These are phyloP conservation scores for Lagopus leucura DNA, from an alignment of 2,113 vertebrate species.

Conservation along the genomic window DNA sequence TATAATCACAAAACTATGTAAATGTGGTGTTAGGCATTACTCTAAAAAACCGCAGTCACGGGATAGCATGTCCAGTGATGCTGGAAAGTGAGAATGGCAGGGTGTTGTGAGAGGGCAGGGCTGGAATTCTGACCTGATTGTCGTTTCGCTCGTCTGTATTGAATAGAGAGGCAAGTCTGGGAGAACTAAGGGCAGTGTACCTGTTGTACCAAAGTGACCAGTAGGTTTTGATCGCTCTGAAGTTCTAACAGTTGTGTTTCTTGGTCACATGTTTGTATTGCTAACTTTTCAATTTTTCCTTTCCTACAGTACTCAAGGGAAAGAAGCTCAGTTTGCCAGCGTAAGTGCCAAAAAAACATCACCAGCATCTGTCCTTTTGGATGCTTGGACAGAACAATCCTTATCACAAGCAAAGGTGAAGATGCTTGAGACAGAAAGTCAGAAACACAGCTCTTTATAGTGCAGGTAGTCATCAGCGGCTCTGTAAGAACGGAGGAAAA, in stretches of 20 bases:
- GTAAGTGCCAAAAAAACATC: conserved; percentile 90
- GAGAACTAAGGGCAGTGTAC: background rate
- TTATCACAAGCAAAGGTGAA: conserved; percentile 82
- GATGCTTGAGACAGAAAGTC: conserved; percentile 92
- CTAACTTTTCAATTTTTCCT: background rate
- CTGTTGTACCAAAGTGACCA: background rate
- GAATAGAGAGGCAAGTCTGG: background rate
- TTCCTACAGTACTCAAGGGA: conserved; percentile 92
- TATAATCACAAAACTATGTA: background rate
- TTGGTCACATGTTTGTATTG: background rate
- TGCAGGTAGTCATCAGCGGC: conserved; percentile 76
- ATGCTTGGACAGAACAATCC: conserved; percentile 82
- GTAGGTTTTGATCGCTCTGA: background rate
- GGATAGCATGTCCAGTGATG: fast-evolving
- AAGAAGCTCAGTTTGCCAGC: conserved; percentile 99
- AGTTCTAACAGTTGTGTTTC: background rate
- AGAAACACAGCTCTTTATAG: conserved; percentile 81
- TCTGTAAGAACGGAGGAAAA: conserved; percentile 79
- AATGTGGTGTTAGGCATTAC: background rate
- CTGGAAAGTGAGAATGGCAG: background rate
- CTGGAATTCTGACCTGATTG: background rate
- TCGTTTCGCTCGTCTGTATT: background rate
- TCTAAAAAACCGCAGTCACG: background rate
- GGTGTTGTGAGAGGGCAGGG: background rate
- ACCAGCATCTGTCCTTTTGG: conserved; percentile 83